Evolutionary conservation across 2,888 invertebrate genomes (phyloP).

Genomic region (Notocelia uddmanniana): DNA sequence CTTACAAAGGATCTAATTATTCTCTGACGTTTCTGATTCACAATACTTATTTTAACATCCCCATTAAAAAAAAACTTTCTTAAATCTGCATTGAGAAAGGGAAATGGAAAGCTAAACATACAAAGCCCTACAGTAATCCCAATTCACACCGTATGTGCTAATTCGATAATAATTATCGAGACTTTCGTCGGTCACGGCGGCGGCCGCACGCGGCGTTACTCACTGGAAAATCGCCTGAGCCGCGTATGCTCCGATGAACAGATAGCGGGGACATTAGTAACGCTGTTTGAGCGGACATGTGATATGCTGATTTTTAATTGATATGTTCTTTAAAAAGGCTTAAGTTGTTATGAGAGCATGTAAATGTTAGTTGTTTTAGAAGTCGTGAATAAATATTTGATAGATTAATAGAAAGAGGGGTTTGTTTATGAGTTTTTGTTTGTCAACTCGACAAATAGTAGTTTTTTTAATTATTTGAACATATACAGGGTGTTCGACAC

Average conservation of each 20-base stretch:
- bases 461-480: too few species aligned
- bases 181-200: conserved; percentile 56
- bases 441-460: neutral
- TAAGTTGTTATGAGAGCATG: neutral
- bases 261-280: conserved; percentile 65
- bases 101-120: conserved; percentile 2
- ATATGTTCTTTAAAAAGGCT: neutral
- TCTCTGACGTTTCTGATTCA: neutral
- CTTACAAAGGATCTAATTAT: neutral
- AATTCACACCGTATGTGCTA: conserved; percentile 41
- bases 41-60: neutral
- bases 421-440: neutral
- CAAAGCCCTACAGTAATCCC: conserved; percentile 28
- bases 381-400: neutral
- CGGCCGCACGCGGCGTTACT: conserved; percentile 62
- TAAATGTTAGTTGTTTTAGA: neutral
- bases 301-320: conserved; percentile 44
- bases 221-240: conserved; percentile 72
- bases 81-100: conserved; percentile 6
- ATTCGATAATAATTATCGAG: conserved; percentile 45
- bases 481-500: too few species aligned
- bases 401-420: conserved; percentile 24
- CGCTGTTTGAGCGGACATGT: conserved; percentile 58
- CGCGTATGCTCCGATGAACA: conserved; percentile 65
- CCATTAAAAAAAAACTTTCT: neutral